Evolutionary conservation across 2,113 vertebrate genomes (phyloP).

Genomic region (Miniopterus natalensis): DNA sequence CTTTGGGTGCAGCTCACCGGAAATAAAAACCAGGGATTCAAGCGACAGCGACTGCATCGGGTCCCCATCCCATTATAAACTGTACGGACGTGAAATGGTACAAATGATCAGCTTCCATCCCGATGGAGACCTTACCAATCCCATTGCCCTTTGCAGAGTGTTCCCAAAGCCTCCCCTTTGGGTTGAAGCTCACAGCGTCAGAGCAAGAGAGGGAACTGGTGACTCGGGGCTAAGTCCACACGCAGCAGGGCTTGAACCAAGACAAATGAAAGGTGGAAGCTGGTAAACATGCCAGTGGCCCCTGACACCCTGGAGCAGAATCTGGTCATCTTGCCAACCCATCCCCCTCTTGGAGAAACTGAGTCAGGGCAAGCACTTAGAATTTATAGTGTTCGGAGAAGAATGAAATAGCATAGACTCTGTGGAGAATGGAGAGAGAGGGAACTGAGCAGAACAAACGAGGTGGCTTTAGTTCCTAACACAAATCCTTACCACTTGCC

Average conservation of each 20-base stretch:
- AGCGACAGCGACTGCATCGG: background rate
- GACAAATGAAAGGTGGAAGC: background rate
- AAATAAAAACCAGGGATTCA: background rate
- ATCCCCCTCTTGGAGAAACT: background rate
- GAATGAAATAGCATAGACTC: background rate
- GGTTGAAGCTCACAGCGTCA: background rate
- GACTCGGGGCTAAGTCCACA: background rate
- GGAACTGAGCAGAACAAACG: background rate
- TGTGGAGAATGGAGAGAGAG: background rate
- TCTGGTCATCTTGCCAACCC: background rate
- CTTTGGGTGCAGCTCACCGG: background rate
- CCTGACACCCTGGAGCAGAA: background rate
- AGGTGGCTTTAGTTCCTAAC: background rate
- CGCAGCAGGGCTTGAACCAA: background rate
- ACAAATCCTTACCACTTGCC: background rate
- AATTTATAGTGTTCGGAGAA: background rate
- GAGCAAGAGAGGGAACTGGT: background rate
- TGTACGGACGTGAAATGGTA: background rate
- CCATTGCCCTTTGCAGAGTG: background rate
- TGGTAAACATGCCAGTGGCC: background rate
- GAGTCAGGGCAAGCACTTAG: background rate
- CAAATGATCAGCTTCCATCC: too few relatives aligned
- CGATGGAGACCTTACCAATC: rapidly evolving
- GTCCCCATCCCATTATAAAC: background rate
- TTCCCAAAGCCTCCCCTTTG: background rate